phyloP scores from a whole-genome alignment of 1,140 invertebrate species.

The Anastrepha ludens region DNA sequence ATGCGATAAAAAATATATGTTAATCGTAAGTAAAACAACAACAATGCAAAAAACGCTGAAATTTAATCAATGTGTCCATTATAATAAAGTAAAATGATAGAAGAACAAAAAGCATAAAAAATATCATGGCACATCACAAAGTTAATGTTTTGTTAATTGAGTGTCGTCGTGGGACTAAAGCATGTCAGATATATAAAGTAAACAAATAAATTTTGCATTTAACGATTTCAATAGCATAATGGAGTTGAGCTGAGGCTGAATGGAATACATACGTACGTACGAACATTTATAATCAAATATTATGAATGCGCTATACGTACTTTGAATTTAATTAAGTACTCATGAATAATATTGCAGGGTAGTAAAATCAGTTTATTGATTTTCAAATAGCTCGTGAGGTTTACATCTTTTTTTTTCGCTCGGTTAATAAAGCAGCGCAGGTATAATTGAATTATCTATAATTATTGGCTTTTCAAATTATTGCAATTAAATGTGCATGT shows the following conservation, averaged over 20 bases:
- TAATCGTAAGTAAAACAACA: background rate
- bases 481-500: too few species aligned
- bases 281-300: background rate
- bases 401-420: background rate
- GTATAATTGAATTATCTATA: background rate
- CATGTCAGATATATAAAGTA: conserved; percentile 39
- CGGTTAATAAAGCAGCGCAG: background rate
- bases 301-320: background rate
- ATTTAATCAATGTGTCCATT: conserved; percentile 42
- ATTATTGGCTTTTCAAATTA: too few species aligned
- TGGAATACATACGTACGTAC: background rate
- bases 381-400: background rate
- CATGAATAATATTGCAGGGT: conserved; percentile 29
- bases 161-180: conserved; percentile 40
- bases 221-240: background rate
- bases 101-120: conserved; percentile 14
- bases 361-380: background rate
- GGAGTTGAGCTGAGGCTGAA: background rate
- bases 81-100: conserved; percentile 15
- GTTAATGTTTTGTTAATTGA: conserved; percentile 49
- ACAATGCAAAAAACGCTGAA: background rate
- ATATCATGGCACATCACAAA: conserved; percentile 38
- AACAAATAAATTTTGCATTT: conserved; percentile 52
- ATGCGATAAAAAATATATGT: background rate
- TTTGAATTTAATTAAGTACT: conserved; percentile 38